phyloP scores from a whole-genome alignment of 2,113 vertebrate genomes.

The Hemicordylus capensis region DNA sequence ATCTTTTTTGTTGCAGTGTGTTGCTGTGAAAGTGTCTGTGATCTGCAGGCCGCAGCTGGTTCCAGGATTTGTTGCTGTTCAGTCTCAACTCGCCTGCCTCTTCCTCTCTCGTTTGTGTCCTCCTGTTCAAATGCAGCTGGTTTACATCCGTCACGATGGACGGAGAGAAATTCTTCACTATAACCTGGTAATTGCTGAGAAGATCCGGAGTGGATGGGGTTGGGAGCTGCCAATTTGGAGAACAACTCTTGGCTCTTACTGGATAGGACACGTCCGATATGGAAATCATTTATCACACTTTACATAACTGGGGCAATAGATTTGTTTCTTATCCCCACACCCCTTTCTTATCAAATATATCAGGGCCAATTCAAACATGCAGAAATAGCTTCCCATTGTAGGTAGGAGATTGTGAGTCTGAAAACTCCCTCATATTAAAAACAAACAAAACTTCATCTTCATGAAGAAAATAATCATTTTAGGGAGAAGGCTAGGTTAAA shows the following conservation, averaged over 20 bases:
- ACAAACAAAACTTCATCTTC: too few relatives aligned
- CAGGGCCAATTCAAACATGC: neutral
- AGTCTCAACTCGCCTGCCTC: constrained; percentile 49
- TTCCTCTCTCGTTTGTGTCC: constrained; percentile 57
- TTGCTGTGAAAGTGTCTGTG: constrained; percentile 63
- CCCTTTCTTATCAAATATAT: constrained; percentile 12
- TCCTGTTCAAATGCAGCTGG: constrained; percentile 70
- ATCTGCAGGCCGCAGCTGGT: constrained; percentile 76
- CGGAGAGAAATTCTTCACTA: constrained; percentile 73
- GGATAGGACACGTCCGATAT: constrained; percentile 62
- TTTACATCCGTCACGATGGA: constrained; percentile 70
- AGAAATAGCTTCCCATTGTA: neutral
- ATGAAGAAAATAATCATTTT: too few relatives aligned
- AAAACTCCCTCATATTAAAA: too few relatives aligned
- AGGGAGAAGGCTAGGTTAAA: too few relatives aligned
- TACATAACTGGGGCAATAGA: constrained; percentile 54
- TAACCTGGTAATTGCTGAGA: constrained; percentile 73
- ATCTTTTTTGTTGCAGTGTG: constrained; percentile 50
- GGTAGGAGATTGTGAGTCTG: neutral
- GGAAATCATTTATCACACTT: constrained; percentile 72
- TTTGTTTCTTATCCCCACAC: constrained; percentile 53
- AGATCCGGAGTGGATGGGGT: constrained; percentile 70
- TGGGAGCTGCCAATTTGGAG: constrained; percentile 71
- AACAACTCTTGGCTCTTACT: constrained; percentile 70
- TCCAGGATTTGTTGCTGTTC: constrained; percentile 59